These are phyloP conservation scores for Trachelus troglodyta DNA, from an alignment of 2,888 invertebrate genomes.

Conservation along the genomic window DNA sequence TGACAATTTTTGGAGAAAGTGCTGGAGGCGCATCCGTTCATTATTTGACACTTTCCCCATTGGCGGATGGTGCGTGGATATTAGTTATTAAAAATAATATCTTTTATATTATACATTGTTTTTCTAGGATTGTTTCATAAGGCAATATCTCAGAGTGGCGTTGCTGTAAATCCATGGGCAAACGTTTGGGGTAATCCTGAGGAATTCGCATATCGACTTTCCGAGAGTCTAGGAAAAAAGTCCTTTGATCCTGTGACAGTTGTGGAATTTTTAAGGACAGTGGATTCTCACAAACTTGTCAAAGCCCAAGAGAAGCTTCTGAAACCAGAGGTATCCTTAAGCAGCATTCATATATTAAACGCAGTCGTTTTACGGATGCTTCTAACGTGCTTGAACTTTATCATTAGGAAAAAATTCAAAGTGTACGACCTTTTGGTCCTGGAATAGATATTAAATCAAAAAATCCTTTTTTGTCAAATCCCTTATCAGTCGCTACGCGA, in stretches of 20 bases:
- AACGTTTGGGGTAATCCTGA: neutral
- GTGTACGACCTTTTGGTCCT: slow-evolving; percentile 35
- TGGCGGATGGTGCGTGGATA: slow-evolving; percentile 11
- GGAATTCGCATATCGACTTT: neutral
- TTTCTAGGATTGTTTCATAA: neutral
- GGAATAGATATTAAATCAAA: slow-evolving; percentile 39
- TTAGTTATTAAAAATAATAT: neutral
- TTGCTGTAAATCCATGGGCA: slow-evolving; percentile 1
- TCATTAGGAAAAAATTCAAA: slow-evolving; percentile 30
- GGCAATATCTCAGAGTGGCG: slow-evolving; percentile 2
- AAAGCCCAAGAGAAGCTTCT: slow-evolving; percentile 27
- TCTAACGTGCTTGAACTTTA: neutral
- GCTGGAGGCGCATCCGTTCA: slow-evolving; percentile 40
- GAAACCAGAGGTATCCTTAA: slow-evolving; percentile 21
- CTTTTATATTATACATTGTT: neutral
- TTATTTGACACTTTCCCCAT: slow-evolving; percentile 29
- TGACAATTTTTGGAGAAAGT: slow-evolving; percentile 52
- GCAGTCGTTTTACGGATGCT: neutral
- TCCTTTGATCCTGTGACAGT: slow-evolving; percentile 41
- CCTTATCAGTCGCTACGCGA: slow-evolving; percentile 24
- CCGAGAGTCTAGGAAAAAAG: slow-evolving; percentile 38
- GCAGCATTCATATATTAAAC: neutral
- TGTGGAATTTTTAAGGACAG: slow-evolving; percentile 43
- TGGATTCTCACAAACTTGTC: slow-evolving; percentile 40
- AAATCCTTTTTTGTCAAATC: slow-evolving; percentile 43